Percentiles rank a stretch among this genome's conserved stretches.
Conservation (phyloP, 2,113 vertebrate species). For the Coptodon bakossiorum region DNA sequence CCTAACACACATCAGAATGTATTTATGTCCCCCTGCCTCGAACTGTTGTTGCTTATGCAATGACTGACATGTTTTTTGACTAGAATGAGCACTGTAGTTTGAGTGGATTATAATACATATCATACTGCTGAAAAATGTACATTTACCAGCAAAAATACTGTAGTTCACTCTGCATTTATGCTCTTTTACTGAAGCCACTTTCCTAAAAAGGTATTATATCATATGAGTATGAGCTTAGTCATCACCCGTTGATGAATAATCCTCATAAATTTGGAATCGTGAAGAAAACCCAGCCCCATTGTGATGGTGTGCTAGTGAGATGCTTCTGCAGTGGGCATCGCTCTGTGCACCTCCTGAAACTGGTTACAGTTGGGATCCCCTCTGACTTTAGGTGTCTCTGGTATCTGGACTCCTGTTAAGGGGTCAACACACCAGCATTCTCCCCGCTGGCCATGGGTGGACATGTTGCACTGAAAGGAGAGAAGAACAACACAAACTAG, state of each 20-base stretch:
- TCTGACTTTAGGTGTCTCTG: slow-evolving; percentile 80
- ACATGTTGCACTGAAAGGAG: slow-evolving; percentile 89
- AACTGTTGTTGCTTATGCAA: neutral
- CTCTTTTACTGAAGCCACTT: neutral
- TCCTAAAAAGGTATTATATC: neutral
- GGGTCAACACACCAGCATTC: slow-evolving; percentile 97
- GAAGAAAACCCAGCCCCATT: neutral
- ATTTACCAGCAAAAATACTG: neutral
- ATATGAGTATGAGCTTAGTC: neutral
- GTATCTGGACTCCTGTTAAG: slow-evolving; percentile 82
- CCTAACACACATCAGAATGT: neutral
- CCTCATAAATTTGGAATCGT: neutral
- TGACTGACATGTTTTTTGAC: neutral
- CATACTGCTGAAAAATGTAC: neutral
- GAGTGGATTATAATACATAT: neutral
- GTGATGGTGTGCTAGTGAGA: neutral
- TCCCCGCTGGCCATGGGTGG: slow-evolving; percentile 89
- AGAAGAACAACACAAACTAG: slow-evolving; percentile 48
- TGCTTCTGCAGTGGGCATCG: neutral
- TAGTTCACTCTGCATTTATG: neutral
- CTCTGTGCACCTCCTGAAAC: slow-evolving; percentile 72
- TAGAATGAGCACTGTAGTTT: neutral
- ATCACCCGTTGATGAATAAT: neutral
- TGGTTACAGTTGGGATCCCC: slow-evolving; percentile 92
- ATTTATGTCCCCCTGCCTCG: neutral